phyloP scores from a whole-genome alignment of 2,113 vertebrate genomes.

The Tragelaphus imberbis region DNA sequence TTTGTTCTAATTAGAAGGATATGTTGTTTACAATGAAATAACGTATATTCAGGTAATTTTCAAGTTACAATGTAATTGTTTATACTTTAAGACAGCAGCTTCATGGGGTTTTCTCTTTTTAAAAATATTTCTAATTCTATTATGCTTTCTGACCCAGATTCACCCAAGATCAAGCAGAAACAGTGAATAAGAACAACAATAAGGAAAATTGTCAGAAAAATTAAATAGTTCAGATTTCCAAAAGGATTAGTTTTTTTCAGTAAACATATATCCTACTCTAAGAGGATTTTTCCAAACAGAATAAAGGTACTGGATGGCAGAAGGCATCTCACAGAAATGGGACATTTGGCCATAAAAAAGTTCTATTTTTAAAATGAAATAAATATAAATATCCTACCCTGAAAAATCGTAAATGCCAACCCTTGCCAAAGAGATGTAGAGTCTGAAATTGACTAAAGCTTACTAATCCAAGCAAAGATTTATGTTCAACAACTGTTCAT shows the following conservation, averaged over 20 bases:
- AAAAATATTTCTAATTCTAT: conserved; percentile 10
- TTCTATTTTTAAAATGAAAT: conserved; percentile 57
- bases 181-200: not conserved
- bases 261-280: not conserved
- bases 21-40: not conserved
- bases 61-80: not conserved
- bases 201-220: not conserved
- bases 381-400: conserved; percentile 2
- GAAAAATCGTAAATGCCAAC: conserved; percentile 9
- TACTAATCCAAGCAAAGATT: conserved; percentile 33
- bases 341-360: conserved; percentile 35
- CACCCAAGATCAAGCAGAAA: conserved; percentile 1
- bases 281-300: conserved; percentile 34
- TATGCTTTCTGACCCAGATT: not conserved
- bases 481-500: not conserved
- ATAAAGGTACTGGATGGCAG: not conserved
- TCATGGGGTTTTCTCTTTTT: not conserved
- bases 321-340: not conserved
- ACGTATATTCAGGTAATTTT: not conserved
- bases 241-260: not conserved
- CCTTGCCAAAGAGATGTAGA: conserved; percentile 3
- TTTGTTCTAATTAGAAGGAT: not conserved
- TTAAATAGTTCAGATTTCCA: not conserved
- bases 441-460: conserved; percentile 34
- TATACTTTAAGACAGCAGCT: not conserved